Conservation (phyloP, 2,888 invertebrate genomes). For the Polymixis flavicincta region DNA sequence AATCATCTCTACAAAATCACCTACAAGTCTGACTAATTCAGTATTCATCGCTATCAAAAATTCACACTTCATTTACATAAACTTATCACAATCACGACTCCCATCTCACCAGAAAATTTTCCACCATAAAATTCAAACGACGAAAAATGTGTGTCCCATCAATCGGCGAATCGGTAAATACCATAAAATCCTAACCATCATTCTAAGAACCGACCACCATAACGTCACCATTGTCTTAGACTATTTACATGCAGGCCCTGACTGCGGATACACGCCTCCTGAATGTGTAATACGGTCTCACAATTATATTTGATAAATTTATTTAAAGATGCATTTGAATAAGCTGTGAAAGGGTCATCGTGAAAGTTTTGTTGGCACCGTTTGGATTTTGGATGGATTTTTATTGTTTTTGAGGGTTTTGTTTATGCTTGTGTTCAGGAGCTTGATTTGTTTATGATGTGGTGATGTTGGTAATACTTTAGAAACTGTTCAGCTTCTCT, state of each 20-base stretch:
- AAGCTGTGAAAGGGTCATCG: slow-evolving; percentile 83
- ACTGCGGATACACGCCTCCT: slow-evolving; percentile 87
- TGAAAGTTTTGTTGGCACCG: slow-evolving; percentile 77
- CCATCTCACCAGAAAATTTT: slow-evolving; percentile 47
- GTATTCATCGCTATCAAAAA: background rate
- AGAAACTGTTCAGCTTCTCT: background rate
- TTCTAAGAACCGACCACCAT: slow-evolving; percentile 90
- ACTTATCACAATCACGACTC: slow-evolving; percentile 23
- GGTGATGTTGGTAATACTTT: slow-evolving; percentile 4
- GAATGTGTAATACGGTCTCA: slow-evolving; percentile 89
- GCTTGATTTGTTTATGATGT: slow-evolving; percentile 21
- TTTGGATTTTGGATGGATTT: slow-evolving; percentile 52
- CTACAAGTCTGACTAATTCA: background rate
- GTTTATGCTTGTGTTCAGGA: slow-evolving; percentile 21
- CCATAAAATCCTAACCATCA: slow-evolving; percentile 85
- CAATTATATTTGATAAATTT: slow-evolving; percentile 90
- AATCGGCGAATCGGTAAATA: slow-evolving; percentile 84
- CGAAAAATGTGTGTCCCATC: slow-evolving; percentile 76
- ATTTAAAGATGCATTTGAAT: slow-evolving; percentile 88
- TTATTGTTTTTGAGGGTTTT: slow-evolving; percentile 40
- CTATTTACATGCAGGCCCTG: slow-evolving; percentile 85
- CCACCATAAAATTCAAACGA: slow-evolving; percentile 61
- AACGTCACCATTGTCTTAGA: slow-evolving; percentile 87
- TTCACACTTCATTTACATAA: slow-evolving; percentile 9
- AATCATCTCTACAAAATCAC: background rate